A percentile compares a stretch with the other conserved stretches of the same genome.
phyloP scores from a whole-genome alignment of 92 coral and sea anemone genomes.

The Zoanthus gigantus region DNA sequence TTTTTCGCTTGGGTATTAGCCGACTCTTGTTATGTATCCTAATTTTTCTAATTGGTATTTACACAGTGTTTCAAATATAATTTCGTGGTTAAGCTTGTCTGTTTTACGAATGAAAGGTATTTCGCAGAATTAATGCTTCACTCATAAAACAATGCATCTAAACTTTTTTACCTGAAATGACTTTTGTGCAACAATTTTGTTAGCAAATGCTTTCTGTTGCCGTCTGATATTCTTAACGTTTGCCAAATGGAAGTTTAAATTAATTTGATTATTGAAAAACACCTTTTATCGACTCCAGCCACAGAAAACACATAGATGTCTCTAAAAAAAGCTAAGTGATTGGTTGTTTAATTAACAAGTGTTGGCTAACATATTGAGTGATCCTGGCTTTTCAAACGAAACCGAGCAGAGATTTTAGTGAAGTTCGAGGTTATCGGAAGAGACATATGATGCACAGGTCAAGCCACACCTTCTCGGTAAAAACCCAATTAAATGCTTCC shows the following conservation, averaged over 20 bases:
- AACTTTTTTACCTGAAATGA: conserved; percentile 5
- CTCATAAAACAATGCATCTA: background rate
- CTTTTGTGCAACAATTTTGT: background rate
- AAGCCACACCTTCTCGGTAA: conserved; percentile 30
- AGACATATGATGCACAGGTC: background rate
- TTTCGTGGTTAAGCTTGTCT: background rate
- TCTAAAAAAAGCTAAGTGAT: background rate
- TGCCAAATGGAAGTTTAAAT: background rate
- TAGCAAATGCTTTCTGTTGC: background rate
- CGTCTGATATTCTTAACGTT: background rate
- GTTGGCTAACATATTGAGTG: background rate
- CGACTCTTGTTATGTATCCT: background rate
- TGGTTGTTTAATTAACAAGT: background rate
- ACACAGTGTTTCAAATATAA: background rate
- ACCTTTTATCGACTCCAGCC: background rate
- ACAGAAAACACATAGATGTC: background rate
- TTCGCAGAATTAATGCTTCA: background rate
- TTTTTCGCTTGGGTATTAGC: too few species aligned
- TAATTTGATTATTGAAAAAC: background rate
- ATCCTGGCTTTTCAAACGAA: background rate
- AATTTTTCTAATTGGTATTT: background rate
- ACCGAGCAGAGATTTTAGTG: background rate
- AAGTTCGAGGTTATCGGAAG: conserved; percentile 10
- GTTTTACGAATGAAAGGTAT: background rate
- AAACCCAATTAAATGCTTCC: conserved; percentile 1